Base-by-base conservation (phyloP, 2,113 vertebrate genomes). In the Clarias macrocephalus region DNA sequence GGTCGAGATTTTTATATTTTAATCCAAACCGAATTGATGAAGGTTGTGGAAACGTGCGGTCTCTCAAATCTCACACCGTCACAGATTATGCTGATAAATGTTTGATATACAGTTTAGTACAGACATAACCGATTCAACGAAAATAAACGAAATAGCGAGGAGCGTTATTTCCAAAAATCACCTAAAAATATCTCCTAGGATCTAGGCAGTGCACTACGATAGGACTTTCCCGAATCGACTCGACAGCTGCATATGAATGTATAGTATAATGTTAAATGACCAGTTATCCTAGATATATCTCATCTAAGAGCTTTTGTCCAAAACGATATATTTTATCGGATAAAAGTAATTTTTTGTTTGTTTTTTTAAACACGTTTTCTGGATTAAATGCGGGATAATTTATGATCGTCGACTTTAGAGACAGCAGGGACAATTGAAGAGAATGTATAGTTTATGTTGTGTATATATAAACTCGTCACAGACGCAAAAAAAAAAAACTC, bases 351-450 rank as follows among this genome's bases (percentile, higher is more conserved):
- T 19, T 33, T 28, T 0, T 48, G 8, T 7, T 48, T 48, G 48
- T 8, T 7, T 8, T 48, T 48, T 48, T 6, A 72, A 33, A 73
- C 13, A 30, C 19, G 21, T 9, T 1, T 21, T 42, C 37, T 21
- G 9, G 9, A 3, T 73, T 76, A 48, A 73, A 48, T 10, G 70
- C 18, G 8, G 7, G 21, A 5, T 15, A 19, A 42, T 3, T 30
- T 9, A 12, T 80, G 83, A 89, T 70, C 60, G 77, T 89, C 87
- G 85, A 82, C 28, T 76, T 54, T 68, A 56, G 5, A 82, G 0
- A 68, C 25, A 25, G 21, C 10, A 56, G 12, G 15, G 5, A 4
- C 3, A 37, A 7, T 23, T 62, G 37, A 15, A 28, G 25, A 18
- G 18, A 4, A 18, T n/a, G 10, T 25, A 25, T 1, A 25, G 25